Base-by-base conservation (phyloP, 2,113 vertebrate species). In the Tapirus terrestris region DNA sequence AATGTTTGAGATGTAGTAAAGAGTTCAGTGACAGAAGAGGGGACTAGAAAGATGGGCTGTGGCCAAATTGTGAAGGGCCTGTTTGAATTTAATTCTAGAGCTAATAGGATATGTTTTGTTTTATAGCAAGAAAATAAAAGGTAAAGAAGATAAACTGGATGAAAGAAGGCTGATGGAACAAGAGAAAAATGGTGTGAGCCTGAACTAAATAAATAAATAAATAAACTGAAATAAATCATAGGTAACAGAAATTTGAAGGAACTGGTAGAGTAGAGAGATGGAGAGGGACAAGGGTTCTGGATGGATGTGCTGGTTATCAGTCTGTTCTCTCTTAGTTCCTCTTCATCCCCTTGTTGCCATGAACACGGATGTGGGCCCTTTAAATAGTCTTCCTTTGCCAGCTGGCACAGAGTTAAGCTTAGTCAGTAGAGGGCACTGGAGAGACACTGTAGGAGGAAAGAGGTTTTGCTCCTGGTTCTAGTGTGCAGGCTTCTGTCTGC, bases 71-170 rank as follows among this genome's bases (percentile, higher is more conserved):
- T 90, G 67, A 86, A 88, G 20, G 70, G 43, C 3, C 36, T 79
- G 16, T 65, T 91, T 83, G 25, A 77, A 90, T 91, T 92, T 88
- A 88, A 51, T 72, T 88, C 33, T 51, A 36, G 8, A 68, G 33
- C 23, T 87, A 81, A n/a, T 53, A 68, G 43, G 33, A 43, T 95
- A 31, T 79, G 51, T 80, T 95, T 93, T 58, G 23, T 45, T 82
- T 94, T 88, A 72, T 2, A 60, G 8, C 14, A 84, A 92, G 53
- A 86, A 92, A 89, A 95, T 0, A 75, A 8, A 96, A 33, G 36
- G 73, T 25, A 31, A 94, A 56, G 67, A 91, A n/a, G n/a, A n/a
- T 1, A 73, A 43, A 77, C 20, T 60, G 10, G 45, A 77, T 56
- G 16, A 96, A 20, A 91, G 12, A 91, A 92, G 72, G 58, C 27